Base-by-base conservation (phyloP, 1,140 invertebrate species). In the Hycleus phaleratus region DNA sequence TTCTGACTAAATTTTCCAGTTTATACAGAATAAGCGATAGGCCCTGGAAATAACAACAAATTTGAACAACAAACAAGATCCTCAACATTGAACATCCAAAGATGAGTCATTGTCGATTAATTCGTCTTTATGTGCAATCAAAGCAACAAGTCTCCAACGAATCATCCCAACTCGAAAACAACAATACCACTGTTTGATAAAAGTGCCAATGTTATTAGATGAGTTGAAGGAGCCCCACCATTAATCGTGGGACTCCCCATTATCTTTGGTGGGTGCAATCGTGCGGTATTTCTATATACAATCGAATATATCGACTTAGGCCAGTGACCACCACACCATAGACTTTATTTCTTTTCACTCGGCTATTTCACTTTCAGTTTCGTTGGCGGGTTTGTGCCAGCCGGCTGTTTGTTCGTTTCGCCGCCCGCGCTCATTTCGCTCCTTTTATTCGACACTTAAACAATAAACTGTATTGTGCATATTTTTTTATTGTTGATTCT, bases 361-460 rank as follows among this genome's bases (percentile, higher is more conserved):
- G 50, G 57, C 38, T 49, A 48, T 18, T 18, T 45, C 49, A 60
- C 58, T 60, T 60, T 60, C 58, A 60, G 58, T 60, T 60, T 60
- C 58, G 52, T 60, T 60, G 58, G 58, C 52, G 58, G 52, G 51
- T 60, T 55, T 40, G 49, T 47, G 58, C 47, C 44, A 42, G 48
- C 56, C 48, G 56, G 56, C 48, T 26, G 56, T 45, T 32, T 52
- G 39, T 26, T 24, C 25, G 47, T 7, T 42, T 42, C 40, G 40
- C 40, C 40, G 10, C 40, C 40, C 40, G 40, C 40, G 40, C 40
- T 10, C 40, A 1, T 42, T 42, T 11, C 32, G 32, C 7, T 32
- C 18, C 1, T 32, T 32, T 32, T 32, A 32, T 32, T 32, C 26
- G 0, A 32, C 7, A 32, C 32, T 32, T 2, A 32, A 5, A 32